phyloP scores from a whole-genome alignment of 1,140 invertebrate species.

The Lutraria rhynchaena region DNA sequence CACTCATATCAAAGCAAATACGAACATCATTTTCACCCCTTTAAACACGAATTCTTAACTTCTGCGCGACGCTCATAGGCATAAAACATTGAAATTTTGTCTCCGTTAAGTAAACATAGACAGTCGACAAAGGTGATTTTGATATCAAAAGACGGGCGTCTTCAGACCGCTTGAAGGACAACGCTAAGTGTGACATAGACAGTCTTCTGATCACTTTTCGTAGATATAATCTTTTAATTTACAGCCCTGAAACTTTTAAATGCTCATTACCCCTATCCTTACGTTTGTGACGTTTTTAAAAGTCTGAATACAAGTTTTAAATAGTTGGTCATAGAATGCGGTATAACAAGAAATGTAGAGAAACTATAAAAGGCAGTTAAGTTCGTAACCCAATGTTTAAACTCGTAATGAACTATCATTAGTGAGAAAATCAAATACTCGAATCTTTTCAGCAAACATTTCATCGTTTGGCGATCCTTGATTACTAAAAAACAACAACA shows the following conservation, averaged over 20 bases:
- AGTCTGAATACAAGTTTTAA: no score
- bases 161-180: conserved; percentile 35
- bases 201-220: conserved; percentile 32
- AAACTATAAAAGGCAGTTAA: no score
- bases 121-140: conserved; percentile 45
- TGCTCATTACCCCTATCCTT: conserved; percentile 18
- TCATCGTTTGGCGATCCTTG: no score
- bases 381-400: no score
- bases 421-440: no score
- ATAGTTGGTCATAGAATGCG: no score
- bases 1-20: conserved; percentile 58
- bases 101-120: conserved; percentile 50
- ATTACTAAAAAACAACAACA: no score
- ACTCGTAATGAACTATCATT: no score
- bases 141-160: conserved; percentile 51
- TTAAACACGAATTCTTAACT: conserved; percentile 56
- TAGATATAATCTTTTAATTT: conserved; percentile 54
- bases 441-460: no score
- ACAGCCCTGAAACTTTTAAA: conserved; percentile 26
- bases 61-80: conserved; percentile 33
- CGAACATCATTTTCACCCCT: conserved; percentile 60
- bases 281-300: no score
- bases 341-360: no score
- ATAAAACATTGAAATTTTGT: conserved; percentile 44
- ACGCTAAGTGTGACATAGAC: conserved; percentile 42